Evolutionary conservation across 2,888 invertebrate species (phyloP), one percentile per base, ranked within the genome.

Genomic region (Parnassius smintheus): DNA sequence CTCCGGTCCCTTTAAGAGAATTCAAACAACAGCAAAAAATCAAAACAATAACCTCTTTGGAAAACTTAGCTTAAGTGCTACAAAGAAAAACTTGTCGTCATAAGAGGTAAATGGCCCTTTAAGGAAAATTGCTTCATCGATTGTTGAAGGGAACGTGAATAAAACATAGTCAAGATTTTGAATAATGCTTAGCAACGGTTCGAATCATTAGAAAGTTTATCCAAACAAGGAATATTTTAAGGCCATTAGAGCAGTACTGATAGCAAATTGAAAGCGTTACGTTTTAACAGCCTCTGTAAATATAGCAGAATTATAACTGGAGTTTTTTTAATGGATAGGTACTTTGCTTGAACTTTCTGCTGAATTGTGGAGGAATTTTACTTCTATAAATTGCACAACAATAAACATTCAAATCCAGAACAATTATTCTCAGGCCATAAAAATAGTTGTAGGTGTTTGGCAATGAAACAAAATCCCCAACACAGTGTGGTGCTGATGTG

Each of bases 31-130:
- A 25, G 11, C 18, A 52, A 52, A 18, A 22, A 52, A 52, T 9
- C 9, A 52, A 52, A 25, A 25, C 12, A 52, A 22, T 9, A 25
- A 8, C 11, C 18, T 52, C 10, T 11, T 18, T 18, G 25, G 25
- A 52, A 52, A 22, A 12, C 7, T 9, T 9, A 9, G 13, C 11
- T 11, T 9, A 52, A 25, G 22, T 25, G 52, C 53, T 53, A 41
- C 11, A 44, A 44, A 44, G 42, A n/a, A 35, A 35, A 53, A 53
- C 53, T 53, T 53, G 41, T 41, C 41, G 41, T 66, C 48, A 60
- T 61, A 56, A 70, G 72, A 77, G 76, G 78, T 75, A 76, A 82
- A 77, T 72, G 75, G 77, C 73, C 76, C 79, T 78, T 79, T 77
- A 71, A 46, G 46, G 46, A 12, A 11, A 46, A 46, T 75, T 74